Percentiles rank a stretch among this genome's conserved stretches.
Evolutionary conservation across 2,888 invertebrate species (phyloP).

Genomic region (Oxyscelio sp.): DNA sequence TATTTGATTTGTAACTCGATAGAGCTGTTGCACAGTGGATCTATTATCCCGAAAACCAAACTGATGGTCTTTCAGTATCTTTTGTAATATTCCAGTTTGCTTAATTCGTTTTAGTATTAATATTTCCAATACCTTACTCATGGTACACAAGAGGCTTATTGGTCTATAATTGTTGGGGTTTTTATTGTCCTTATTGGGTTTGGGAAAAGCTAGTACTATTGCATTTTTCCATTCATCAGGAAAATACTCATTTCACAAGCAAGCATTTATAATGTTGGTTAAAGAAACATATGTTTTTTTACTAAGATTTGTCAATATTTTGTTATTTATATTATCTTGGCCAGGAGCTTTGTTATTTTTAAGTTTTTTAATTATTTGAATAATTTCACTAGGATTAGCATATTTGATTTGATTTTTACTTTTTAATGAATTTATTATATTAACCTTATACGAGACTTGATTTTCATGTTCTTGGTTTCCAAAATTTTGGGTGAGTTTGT

Average conservation of each 20-base stretch:
- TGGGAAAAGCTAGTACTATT: constrained; percentile 13
- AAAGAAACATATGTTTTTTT: constrained; percentile 41
- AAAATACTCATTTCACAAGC: constrained; percentile 31
- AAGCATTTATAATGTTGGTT: constrained; percentile 38
- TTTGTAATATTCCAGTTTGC: constrained; percentile 41
- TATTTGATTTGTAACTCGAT: constrained; percentile 72
- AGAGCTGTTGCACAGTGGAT: constrained; percentile 75
- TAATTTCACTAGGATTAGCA: neutral
- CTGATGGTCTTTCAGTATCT: constrained; percentile 68
- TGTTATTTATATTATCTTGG: constrained; percentile 49
- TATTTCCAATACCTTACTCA: constrained; percentile 38
- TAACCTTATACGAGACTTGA: too few relatives aligned
- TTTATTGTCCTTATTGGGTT: constrained; percentile 25
- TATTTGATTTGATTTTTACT: neutral
- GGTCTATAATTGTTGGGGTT: constrained; percentile 21
- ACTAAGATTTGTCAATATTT: constrained; percentile 44
- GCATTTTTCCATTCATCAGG: constrained; percentile 41
- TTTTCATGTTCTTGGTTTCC: too few relatives aligned
- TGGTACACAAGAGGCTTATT: constrained; percentile 10
- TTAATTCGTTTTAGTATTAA: constrained; percentile 30
- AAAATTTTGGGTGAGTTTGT: too few relatives aligned
- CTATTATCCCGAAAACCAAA: constrained; percentile 77
- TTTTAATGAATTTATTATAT: too few relatives aligned
- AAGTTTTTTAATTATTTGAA: neutral
- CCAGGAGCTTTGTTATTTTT: constrained; percentile 67